Conservation (phyloP, 2,113 vertebrate genomes). For the Hepsetus odoe region DNA sequence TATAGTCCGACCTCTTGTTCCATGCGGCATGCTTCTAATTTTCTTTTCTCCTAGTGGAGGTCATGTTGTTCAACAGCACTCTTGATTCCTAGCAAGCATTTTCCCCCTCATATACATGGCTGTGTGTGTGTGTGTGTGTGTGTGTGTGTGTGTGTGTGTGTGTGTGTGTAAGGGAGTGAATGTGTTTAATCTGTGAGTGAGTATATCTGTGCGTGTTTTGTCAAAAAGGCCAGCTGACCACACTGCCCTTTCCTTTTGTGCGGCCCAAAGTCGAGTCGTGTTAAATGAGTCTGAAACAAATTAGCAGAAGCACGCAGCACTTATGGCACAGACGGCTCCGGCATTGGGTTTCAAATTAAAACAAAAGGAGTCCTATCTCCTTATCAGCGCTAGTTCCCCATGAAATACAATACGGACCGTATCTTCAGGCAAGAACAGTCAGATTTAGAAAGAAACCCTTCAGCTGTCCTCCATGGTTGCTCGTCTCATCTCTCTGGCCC, state of each 20-base stretch:
- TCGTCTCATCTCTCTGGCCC: constrained; percentile 44
- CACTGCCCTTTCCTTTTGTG: constrained; percentile 55
- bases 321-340: constrained; percentile 59
- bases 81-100: not conserved
- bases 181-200: constrained; percentile 39
- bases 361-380: constrained; percentile 65
- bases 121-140: not conserved
- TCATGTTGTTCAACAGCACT: not conserved
- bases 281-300: constrained; percentile 66
- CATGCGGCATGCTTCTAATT: constrained; percentile 1
- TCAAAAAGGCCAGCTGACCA: constrained; percentile 47
- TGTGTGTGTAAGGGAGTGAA: constrained; percentile 14
- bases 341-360: constrained; percentile 67
- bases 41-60: constrained; percentile 11
- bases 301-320: constrained; percentile 62
- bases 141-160: constrained; percentile 24
- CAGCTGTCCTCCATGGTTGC: constrained; percentile 46
- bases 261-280: constrained; percentile 54
- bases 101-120: not conserved
- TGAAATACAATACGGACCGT: constrained; percentile 62
- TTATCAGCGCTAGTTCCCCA: constrained; percentile 60
- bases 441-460: constrained; percentile 62
- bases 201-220: constrained; percentile 48
- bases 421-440: constrained; percentile 64
- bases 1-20: not conserved